These are phyloP conservation scores for Melanotaenia parkinsoni DNA, from an alignment of 2,797 vertebrate genomes.

Conservation along the genomic window DNA sequence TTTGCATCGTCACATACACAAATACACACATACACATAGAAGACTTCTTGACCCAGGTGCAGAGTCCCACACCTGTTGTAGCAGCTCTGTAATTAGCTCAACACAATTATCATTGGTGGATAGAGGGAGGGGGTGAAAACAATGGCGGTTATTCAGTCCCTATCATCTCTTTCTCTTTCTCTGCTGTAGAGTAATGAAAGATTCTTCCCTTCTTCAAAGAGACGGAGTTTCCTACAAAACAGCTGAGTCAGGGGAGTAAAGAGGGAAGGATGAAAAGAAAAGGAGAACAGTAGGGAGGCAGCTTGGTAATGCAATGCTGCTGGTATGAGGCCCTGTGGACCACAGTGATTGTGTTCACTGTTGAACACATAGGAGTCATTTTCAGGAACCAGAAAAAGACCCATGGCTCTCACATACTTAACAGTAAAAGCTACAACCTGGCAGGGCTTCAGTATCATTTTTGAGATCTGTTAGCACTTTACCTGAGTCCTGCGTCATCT, in stretches of 20 bases:
- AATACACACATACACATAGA: conserved; percentile 10
- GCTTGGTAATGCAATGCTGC: conserved; percentile 66
- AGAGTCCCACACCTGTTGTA: conserved; percentile 84
- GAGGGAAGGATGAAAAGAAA: conserved; percentile 78
- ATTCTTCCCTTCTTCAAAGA: conserved; percentile 87
- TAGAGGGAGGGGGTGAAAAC: conserved; percentile 71
- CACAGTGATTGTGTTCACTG: conserved; percentile 77
- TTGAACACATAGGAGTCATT: conserved; percentile 71
- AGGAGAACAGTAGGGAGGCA: conserved; percentile 73
- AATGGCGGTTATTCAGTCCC: conserved; percentile 85
- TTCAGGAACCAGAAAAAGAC: conserved; percentile 64
- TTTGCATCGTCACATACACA: conserved; percentile 38
- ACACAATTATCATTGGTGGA: conserved; percentile 83
- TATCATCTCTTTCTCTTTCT: conserved; percentile 81
- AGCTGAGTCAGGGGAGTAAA: conserved; percentile 85
- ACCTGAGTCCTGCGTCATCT: conserved; percentile 69
- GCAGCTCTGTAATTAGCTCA: conserved; percentile 85
- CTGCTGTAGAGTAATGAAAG: conserved; percentile 86
- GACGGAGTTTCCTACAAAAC: conserved; percentile 85
- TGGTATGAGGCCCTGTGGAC: conserved; percentile 75
- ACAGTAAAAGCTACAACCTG: conserved; percentile 64
- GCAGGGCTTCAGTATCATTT: conserved; percentile 50
- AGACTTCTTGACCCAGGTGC: conserved; percentile 81
- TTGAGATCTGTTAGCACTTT: conserved; percentile 75
- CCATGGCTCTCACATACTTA: conserved; percentile 63